phyloP scores from a whole-genome alignment of 2,797 vertebrate genomes.

The Odontamblyopus lacepedii region DNA sequence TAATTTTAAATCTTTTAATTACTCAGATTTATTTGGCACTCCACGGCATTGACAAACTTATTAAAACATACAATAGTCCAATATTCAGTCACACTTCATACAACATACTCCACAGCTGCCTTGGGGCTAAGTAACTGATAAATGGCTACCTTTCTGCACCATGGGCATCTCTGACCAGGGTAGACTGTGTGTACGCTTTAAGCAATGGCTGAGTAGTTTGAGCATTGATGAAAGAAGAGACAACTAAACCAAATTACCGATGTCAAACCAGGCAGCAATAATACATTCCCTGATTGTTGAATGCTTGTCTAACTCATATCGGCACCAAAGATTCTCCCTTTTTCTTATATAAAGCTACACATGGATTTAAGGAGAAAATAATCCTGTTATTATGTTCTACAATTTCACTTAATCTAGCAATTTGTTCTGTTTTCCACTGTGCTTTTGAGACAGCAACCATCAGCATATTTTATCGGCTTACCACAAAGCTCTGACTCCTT shows the following conservation, averaged over 20 bases:
- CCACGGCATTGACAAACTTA: too few relatives aligned
- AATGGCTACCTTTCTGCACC: background rate
- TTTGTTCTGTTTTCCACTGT: conserved; percentile 14
- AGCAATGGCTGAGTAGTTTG: too few relatives aligned
- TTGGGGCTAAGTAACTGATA: background rate
- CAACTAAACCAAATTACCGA: background rate
- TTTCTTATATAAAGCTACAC: conserved; percentile 5
- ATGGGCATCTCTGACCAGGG: background rate
- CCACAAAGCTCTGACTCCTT: conserved; percentile 24
- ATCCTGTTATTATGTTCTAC: conserved; percentile 18
- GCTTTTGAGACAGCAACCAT: conserved; percentile 18
- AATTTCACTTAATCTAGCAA: background rate
- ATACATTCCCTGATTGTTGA: background rate
- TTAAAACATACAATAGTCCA: too few relatives aligned
- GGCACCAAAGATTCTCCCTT: background rate
- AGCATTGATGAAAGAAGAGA: too few relatives aligned
- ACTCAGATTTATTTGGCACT: too few relatives aligned
- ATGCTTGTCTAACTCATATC: background rate
- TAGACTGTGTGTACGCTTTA: background rate
- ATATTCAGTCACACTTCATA: too few relatives aligned
- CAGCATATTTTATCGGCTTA: conserved; percentile 19
- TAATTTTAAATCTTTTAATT: background rate
- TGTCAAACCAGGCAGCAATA: background rate
- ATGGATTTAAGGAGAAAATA: conserved; percentile 10
- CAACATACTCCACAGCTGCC: too few relatives aligned